Base-by-base conservation (phyloP, 2,888 invertebrate genomes). In the Ennomos erosarius region DNA sequence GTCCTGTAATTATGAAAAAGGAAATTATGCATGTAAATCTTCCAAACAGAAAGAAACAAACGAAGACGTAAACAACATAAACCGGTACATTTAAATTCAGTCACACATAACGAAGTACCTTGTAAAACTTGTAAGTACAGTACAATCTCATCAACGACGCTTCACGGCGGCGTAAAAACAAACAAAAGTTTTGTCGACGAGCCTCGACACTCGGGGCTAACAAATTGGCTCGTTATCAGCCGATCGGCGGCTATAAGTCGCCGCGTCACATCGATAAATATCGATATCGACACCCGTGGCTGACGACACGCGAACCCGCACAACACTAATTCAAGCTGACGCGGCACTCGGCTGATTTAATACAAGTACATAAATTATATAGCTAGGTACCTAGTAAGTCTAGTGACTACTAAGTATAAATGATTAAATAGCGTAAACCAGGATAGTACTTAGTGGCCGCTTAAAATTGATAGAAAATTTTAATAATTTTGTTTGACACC, bases 151-250 rank as follows among this genome's bases (percentile, higher is more conserved):
- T 73, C 75, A 76, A 74, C 74, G 65, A 64, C 66, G 63, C 68
- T 65, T 67, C 59, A 66, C 59, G 64, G 45, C 57, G 64, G 64
- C 67, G 70, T 67, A 74, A 78, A 82, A 79, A 79, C 78, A 79
- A 82, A 76, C 75, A 77, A 76, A 77, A 82, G 64, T 67, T 57
- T 64, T 48, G 77, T 69, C 69, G 65, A 71, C 62, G 68, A 71
- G 68, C 69, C 70, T 69, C 67, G 62, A 70, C 75, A 53, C 47
- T 45, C 49, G 42, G 36, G 39, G 81, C 81, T 84, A 85, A 88
- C 88, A 88, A 88, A 88, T 88, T 88, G 84, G 81, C 81, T 84
- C 80, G 84, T 87, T 89, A 89, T 88, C 88, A 80, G 69, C 66
- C 75, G 78, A 88, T 88, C 88, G 76, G 71, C 70, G 78, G 82